Base-by-base conservation (phyloP, 1,140 invertebrate species). In the Cryptotermes secundus region DNA sequence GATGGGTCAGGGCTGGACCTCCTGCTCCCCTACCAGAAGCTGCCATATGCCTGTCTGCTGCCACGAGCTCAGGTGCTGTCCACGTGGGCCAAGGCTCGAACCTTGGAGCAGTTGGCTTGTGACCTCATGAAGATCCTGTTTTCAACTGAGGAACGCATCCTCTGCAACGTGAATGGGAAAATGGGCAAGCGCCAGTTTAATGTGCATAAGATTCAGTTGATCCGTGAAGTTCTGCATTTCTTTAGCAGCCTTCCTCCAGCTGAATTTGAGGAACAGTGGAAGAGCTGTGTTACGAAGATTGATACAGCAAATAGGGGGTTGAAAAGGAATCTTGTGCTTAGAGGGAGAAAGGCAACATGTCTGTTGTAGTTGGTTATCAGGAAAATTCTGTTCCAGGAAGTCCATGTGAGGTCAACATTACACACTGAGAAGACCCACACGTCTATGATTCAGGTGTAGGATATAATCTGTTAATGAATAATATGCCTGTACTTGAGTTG, bases 161-260 rank as follows among this genome's bases (percentile, higher is more conserved):
- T 91, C 10, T 91, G 91, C 85, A 91, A 91, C 85, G 91, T 91
- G 14, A 91, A 91, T 84, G 90, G 91, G 31, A 91, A 91, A 88
- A 91, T 91, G 90, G 91, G 91, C 36, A 91, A 91, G 83, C 90
- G 89, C 65, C 90, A 91, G 85, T 91, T 91, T 86, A 89, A 91
- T 85, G 89, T 90, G 82, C 89, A 90, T 85, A 91, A 91, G 86
- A 90, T 91, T 85, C 88, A 90, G 42, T 86, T 91, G 53, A 91
- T 91, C 79, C 86, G 90, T 80, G 90, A 91, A 85, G 90, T 91
- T 38, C 86, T 91, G 31, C 85, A 90, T 59, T 89, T 90, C 84
- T 91, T 90, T 85, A 90, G 90, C 86, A 89, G 89, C 42, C 89
- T 90, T 24, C 85, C 88, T 83, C 88, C 89, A 12, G 86, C 88